Percentiles rank a stretch among this genome's conserved stretches.
Conservation (phyloP, 1,140 invertebrate genomes). For the Polypedilum pembai region DNA sequence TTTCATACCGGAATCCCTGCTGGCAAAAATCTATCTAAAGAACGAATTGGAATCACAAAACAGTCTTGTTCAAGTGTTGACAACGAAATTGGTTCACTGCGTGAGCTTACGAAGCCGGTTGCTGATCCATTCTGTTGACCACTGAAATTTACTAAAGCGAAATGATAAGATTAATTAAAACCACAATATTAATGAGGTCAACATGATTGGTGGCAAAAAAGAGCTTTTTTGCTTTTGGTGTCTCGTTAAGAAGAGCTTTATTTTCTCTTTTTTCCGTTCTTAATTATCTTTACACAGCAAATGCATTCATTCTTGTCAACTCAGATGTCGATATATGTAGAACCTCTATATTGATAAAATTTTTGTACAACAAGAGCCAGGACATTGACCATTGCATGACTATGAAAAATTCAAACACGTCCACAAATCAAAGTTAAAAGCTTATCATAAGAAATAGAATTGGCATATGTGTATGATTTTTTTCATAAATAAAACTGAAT, state of each 20-base stretch:
- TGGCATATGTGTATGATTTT: background rate
- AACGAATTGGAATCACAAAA: conserved; percentile 81
- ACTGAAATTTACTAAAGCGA: background rate
- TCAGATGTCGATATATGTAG: too few relatives aligned
- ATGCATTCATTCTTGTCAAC: too few relatives aligned
- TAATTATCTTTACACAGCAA: too few relatives aligned
- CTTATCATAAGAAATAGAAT: background rate
- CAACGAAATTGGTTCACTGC: conserved; percentile 61
- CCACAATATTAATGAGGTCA: background rate
- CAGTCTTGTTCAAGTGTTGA: conserved; percentile 74
- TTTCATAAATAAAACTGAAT: too few relatives aligned
- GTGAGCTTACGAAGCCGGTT: conserved; percentile 33
- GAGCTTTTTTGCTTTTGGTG: background rate
- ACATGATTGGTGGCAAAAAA: background rate
- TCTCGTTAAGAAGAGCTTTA: background rate
- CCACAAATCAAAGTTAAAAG: background rate
- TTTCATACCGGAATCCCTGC: conserved; percentile 70
- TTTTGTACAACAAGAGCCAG: background rate
- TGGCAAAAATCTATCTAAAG: conserved; percentile 73
- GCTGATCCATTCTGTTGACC: conserved; percentile 29
- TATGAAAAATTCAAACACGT: conserved; percentile 12
- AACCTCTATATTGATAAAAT: too few relatives aligned
- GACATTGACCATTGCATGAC: background rate
- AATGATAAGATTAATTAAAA: background rate
- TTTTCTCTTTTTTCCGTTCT: background rate